Conservation (phyloP, 2,797 vertebrate genomes). For the Alcedo atthis region DNA sequence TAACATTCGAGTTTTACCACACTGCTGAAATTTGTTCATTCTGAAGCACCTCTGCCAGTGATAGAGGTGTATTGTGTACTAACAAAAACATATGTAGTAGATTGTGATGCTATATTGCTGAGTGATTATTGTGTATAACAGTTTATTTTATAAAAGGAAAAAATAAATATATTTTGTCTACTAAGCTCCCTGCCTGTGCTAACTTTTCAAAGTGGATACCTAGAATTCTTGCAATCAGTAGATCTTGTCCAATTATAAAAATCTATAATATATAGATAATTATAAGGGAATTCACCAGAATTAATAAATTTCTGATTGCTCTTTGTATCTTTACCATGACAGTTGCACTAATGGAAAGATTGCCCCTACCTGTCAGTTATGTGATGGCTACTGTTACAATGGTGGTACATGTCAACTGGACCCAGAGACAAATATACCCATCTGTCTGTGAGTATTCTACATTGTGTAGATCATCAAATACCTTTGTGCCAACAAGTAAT, state of each 20-base stretch:
- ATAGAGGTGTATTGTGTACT: neutral
- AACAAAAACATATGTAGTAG: too few species aligned
- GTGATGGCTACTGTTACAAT: slow-evolving; percentile 98
- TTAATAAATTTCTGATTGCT: neutral
- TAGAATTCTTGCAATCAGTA: neutral
- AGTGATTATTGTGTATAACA: neutral
- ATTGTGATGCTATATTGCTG: neutral
- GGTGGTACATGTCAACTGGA: slow-evolving; percentile 96
- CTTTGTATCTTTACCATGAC: slow-evolving; percentile 16
- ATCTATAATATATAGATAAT: neutral
- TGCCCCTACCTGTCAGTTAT: slow-evolving; percentile 94
- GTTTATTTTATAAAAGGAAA: slow-evolving; percentile 20
- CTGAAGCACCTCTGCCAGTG: neutral
- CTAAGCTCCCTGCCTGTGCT: neutral
- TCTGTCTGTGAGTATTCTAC: slow-evolving; percentile 94
- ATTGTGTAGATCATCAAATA: neutral
- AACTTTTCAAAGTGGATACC: neutral
- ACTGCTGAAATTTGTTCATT: neutral
- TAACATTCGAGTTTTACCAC: neutral
- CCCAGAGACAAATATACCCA: slow-evolving; percentile 92
- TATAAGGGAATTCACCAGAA: neutral
- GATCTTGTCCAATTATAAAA: neutral
- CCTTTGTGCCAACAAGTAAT: neutral
- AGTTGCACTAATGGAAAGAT: slow-evolving; percentile 98
- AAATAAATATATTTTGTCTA: neutral